Evolutionary conservation across 2,113 vertebrate genomes (phyloP), one percentile per base, ranked within the genome.

Genomic region (Poeciliopsis occidentalis): DNA sequence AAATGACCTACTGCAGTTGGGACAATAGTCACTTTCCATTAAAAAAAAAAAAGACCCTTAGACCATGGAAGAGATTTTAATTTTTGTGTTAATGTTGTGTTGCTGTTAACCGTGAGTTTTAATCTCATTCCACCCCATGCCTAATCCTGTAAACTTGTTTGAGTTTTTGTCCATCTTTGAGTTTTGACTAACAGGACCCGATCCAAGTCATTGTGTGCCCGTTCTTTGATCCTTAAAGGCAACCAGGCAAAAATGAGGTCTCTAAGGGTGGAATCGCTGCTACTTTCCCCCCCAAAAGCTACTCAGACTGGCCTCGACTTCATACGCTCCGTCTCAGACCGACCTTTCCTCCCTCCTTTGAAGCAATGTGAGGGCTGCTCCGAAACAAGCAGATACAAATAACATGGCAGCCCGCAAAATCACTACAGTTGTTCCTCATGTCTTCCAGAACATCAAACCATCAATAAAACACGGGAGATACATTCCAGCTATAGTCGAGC

Each of bases 401-500:
- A 74, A 79, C 79, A 79, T 79, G 89, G 89, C 90, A 91, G 88
- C 86, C 91, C 88, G 71, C 90, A 89, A 86, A 91, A 91, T 91
- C 87, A 80, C 88, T 89, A 88, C 87, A 91, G 88, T 93, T 92
- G 91, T 92, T 90, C 85, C 81, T 81, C 83, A 29, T 89, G 90
- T 91, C 91, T 86, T 86, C 90, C 91, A 92, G 84, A 87, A 88
- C 85, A 89, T 90, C 91, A 88, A 90, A 87, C 88, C 87, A 74
- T 92, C 92, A 92, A 92, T 93, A 93, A 92, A 92, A 91, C 78
- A 75, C 88, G 73, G 85, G 81, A 88, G 87, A 90, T 83, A 81
- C 90, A 91, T 91, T 91, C 89, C 90, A 85, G 86, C 85, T 88
- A 24, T 44, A 88, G 89, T 91, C 77, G 87, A 91, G 90, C 88